Evolutionary conservation across 2,113 vertebrate species (phyloP).

Genomic region (Aspiorhynchus laticeps): DNA sequence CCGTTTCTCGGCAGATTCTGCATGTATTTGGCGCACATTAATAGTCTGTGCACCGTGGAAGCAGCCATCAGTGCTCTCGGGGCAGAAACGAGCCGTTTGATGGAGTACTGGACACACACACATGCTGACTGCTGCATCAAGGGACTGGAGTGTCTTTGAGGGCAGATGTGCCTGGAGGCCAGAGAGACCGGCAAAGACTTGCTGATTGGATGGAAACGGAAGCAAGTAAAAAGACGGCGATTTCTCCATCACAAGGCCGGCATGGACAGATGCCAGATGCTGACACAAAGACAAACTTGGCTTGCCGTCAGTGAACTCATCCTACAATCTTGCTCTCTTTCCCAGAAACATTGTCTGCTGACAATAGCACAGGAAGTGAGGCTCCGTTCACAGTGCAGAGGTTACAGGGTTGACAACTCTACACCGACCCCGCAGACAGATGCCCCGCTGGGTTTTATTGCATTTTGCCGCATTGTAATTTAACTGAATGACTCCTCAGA

Average conservation of each 20-base stretch:
- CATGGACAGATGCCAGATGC: slow-evolving; percentile 32
- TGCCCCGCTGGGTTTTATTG: not conserved
- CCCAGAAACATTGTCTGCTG: slow-evolving; percentile 6
- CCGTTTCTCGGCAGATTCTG: not conserved
- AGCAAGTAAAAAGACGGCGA: not conserved
- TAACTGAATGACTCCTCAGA: not conserved
- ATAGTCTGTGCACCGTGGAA: slow-evolving; percentile 15
- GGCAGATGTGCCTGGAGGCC: slow-evolving; percentile 37
- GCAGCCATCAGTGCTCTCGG: slow-evolving; percentile 16
- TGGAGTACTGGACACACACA: slow-evolving; percentile 20
- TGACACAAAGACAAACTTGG: slow-evolving; percentile 38
- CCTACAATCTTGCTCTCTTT: slow-evolving; percentile 14
- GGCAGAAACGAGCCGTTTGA: slow-evolving; percentile 30
- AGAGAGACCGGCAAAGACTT: not conserved
- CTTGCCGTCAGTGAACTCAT: slow-evolving; percentile 9
- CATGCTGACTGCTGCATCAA: slow-evolving; percentile 33
- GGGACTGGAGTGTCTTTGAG: slow-evolving; percentile 20
- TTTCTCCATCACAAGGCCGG: slow-evolving; percentile 1
- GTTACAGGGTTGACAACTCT: not conserved
- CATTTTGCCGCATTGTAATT: slow-evolving; percentile 21
- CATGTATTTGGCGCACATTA: slow-evolving; percentile 11
- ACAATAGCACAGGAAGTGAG: slow-evolving; percentile 28
- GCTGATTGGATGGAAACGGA: slow-evolving; percentile 29
- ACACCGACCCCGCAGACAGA: not conserved
- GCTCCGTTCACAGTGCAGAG: not conserved